Conservation (phyloP, 2,113 vertebrate species). For the Muntiacus muntjak region DNA sequence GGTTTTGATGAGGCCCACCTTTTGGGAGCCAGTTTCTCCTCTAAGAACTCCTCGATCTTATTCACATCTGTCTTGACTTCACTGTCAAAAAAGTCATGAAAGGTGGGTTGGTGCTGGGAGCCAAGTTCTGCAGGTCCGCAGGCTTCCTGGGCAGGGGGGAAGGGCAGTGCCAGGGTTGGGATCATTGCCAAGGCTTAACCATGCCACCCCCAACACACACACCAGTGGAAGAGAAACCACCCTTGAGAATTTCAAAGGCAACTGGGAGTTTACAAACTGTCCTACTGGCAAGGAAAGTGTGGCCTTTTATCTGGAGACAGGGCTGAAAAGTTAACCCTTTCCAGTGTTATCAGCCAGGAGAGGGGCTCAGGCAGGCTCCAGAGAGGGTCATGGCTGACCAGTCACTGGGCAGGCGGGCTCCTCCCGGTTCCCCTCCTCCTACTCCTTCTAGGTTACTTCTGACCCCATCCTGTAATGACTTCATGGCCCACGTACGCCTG, state of each 20-base stretch:
- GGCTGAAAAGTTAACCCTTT: neutral
- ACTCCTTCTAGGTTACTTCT: neutral
- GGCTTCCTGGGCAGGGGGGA: conserved; percentile 84
- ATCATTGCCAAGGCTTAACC: fast-evolving
- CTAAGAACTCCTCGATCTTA: conserved; percentile 95
- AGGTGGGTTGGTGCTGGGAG: conserved; percentile 92
- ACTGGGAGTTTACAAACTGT: neutral
- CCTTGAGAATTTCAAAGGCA: neutral
- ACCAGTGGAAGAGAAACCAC: neutral
- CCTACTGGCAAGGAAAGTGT: neutral
- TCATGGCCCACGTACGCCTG: fast-evolving
- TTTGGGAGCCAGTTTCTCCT: conserved; percentile 89
- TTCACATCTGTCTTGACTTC: conserved; percentile 95
- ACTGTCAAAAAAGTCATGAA: conserved; percentile 95
- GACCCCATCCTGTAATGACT: fast-evolving
- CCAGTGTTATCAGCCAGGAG: neutral
- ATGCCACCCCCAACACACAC: neutral
- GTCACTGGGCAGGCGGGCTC: neutral
- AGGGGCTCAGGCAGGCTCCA: fast-evolving
- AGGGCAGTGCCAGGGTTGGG: fast-evolving
- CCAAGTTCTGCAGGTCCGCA: conserved; percentile 91
- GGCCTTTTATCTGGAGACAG: fast-evolving
- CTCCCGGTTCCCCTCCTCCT: fast-evolving
- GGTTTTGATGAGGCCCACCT: conserved; percentile 76
- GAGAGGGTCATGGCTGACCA: neutral